Percentiles rank a stretch among this genome's conserved stretches.
phyloP scores from a whole-genome alignment of 1,140 invertebrate genomes.

The Aphidius gifuensis region DNA sequence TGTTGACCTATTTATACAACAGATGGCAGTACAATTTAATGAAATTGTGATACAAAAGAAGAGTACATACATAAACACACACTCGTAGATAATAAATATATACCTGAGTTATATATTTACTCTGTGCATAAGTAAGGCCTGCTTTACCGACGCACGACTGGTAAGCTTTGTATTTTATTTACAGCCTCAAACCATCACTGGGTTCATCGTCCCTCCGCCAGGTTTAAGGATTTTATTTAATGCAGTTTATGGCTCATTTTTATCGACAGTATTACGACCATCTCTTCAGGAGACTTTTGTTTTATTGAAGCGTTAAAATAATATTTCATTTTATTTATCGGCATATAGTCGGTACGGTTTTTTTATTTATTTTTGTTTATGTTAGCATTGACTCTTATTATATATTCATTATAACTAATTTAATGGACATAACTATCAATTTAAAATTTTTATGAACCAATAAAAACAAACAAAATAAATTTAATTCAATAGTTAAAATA shows the following conservation, averaged over 20 bases:
- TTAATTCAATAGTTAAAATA: not conserved
- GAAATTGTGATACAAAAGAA: slow-evolving; percentile 11
- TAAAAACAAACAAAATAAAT: not conserved
- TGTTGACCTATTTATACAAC: slow-evolving; percentile 26
- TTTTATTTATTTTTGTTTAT: too few species aligned
- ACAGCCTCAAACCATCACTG: slow-evolving; percentile 37
- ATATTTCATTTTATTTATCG: slow-evolving; percentile 2
- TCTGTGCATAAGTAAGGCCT: slow-evolving; percentile 25
- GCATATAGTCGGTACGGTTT: too few species aligned
- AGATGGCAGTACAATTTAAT: slow-evolving; percentile 44
- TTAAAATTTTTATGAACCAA: slow-evolving; percentile 1
- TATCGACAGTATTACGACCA: slow-evolving; percentile 43
- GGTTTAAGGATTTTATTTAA: slow-evolving; percentile 51
- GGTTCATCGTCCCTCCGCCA: slow-evolving; percentile 38
- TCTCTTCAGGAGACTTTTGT: slow-evolving; percentile 16
- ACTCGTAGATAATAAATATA: slow-evolving; percentile 4
- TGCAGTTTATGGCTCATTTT: slow-evolving; percentile 51
- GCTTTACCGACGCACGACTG: slow-evolving; percentile 46
- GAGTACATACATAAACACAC: not conserved
- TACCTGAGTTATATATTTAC: too few species aligned
- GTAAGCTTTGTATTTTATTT: slow-evolving; percentile 34
- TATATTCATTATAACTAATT: not conserved
- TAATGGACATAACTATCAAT: not conserved
- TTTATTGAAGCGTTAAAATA: slow-evolving; percentile 5
- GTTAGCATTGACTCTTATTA: not conserved